Base-by-base conservation (phyloP, 64 coral and sea anemone species). In the Montipora capricornis region DNA sequence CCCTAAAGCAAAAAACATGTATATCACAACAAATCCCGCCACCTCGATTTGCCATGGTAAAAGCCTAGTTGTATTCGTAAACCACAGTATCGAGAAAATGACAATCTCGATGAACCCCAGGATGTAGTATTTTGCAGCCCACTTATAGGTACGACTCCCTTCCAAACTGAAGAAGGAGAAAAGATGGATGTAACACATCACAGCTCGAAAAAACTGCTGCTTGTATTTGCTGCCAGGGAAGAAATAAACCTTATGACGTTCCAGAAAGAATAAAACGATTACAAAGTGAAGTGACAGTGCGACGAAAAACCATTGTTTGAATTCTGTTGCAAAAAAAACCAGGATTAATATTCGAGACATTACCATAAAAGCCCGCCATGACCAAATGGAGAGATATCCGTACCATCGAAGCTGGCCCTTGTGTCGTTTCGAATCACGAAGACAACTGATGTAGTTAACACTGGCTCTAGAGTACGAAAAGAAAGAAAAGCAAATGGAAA, bases 321-420 rank as follows among this genome's bases (percentile, higher is more conserved):
- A 97, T 74, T 91, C 92, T 17, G 89, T 92, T 24, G 95, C 84
- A 64, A 97, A 97, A 37, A 97, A 97, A 2, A 97, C 95, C 0
- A 97, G 93, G 3, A 88, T 59, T 46, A 97, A 89, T 44, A 97
- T 92, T 45, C 95, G 89, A 16, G 95, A 97, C 60, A 95, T 95
- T 16, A 97, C 87, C 95, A 97, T 97, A 16, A 95, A 92, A 29
- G 92, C 93, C 2, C 95, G 77, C 95, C 95, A 97, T 3, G 95
- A 44, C 93, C 93, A 92, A 89, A 97, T 97, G 14, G 95, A 88
- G 10, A 97, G 74, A 48, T 97, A 97, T 6, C 95, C 95, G 62
- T 97, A 97, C 95, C 95, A 97, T 1, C 93, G 92, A 15, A 97
- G 82, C 45, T 80, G 44, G 14, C 95, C 95, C 55, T 97, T 97